Evolutionary conservation across 2,888 invertebrate genomes (phyloP).

Genomic region (Calliphora vomitoria): DNA sequence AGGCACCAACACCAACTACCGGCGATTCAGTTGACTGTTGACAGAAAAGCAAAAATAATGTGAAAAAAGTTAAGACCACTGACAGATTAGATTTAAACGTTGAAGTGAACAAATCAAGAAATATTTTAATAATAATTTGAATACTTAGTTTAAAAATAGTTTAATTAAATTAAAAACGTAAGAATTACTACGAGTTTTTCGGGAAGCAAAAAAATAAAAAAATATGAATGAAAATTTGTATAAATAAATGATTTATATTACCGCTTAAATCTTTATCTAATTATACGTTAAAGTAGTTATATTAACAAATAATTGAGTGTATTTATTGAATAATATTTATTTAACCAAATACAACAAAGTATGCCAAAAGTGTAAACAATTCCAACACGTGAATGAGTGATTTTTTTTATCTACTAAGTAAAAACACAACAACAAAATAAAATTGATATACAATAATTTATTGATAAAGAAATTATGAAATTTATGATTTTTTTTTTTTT

Average conservation of each 20-base stretch:
- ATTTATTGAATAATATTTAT: neutral
- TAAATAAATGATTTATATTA: neutral
- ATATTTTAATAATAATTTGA: neutral
- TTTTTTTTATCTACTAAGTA: constrained; percentile 30
- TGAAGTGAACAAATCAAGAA: constrained; percentile 38
- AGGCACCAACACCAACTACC: constrained; percentile 13
- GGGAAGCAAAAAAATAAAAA: neutral
- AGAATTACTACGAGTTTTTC: neutral
- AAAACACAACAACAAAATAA: neutral
- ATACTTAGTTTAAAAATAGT: too few species aligned
- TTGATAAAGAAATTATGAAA: constrained; percentile 20
- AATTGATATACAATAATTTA: neutral
- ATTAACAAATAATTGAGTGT: neutral
- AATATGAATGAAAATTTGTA: neutral
- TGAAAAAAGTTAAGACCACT: neutral
- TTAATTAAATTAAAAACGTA: neutral
- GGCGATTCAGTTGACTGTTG: neutral
- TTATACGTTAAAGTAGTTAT: neutral
- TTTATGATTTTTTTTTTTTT: neutral
- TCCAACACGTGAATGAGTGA: constrained; percentile 57
- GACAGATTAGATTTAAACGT: constrained; percentile 48
- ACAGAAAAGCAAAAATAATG: constrained; percentile 9
- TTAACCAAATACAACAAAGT: constrained; percentile 12
- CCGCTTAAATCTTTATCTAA: neutral
- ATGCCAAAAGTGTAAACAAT: constrained; percentile 49